These are phyloP conservation scores for Pomatorhinus ruficollis DNA, from an alignment of 2,113 vertebrate species.

Conservation along the genomic window DNA sequence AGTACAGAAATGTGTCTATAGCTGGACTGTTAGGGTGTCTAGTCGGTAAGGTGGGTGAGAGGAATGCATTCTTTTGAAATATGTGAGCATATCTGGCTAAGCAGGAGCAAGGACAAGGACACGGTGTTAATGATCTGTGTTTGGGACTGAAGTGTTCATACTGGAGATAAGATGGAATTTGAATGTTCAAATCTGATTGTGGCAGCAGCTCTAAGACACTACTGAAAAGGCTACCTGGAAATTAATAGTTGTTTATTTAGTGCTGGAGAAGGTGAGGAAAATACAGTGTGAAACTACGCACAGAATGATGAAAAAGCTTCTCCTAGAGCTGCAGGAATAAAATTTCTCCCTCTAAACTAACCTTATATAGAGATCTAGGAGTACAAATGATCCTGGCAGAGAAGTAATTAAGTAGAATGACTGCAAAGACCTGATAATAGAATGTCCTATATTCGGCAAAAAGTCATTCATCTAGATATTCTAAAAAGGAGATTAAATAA, in stretches of 20 bases:
- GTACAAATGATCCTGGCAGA: background rate
- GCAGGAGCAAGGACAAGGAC: background rate
- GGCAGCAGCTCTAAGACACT: background rate
- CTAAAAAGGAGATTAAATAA: conserved; percentile 41
- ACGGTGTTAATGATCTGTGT: background rate
- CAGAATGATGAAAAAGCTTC: background rate
- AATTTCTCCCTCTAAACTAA: background rate
- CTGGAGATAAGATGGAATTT: background rate
- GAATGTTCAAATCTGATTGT: background rate
- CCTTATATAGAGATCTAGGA: background rate
- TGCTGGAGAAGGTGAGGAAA: background rate
- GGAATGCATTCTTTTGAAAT: background rate
- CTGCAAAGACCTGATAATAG: conserved; percentile 9
- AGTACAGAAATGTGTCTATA: background rate
- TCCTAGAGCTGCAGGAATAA: background rate
- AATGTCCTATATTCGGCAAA: conserved; percentile 16
- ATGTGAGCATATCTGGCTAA: background rate
- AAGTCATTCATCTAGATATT: conserved; percentile 1
- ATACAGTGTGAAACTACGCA: background rate
- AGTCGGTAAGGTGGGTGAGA: background rate
- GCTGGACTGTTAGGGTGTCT: background rate
- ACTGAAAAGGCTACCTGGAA: background rate
- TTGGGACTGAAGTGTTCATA: background rate
- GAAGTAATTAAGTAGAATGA: conserved; percentile 42
- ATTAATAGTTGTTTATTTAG: background rate